Evolutionary conservation across 2,888 invertebrate genomes (phyloP), one percentile per base, ranked within the genome.

Genomic region (Harpalus rubripes): DNA sequence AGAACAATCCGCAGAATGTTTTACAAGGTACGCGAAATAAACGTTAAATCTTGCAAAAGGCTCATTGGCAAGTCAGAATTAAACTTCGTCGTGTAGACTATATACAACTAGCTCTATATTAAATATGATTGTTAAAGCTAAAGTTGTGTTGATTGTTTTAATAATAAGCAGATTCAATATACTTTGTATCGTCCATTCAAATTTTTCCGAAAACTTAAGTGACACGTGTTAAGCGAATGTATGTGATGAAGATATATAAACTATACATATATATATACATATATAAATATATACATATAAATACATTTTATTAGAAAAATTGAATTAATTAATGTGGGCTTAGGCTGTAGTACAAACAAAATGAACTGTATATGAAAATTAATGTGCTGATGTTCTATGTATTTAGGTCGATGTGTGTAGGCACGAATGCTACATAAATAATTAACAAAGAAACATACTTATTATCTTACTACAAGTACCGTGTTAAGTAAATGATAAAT

Each of bases 321-420:
- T 85, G 59, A 85, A 79, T 80, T 85, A 85, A 85, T 85, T 80
- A 79, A 85, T 85, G 85, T 85, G 85, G 74, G 85, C 85, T 85
- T 85, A 85, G 85, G 72, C 80, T 61, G 85, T 85, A 85, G 85
- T 85, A 85, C 85, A 83, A 65, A 82, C 72, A 83, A 84, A 84
- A 72, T 85, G 85, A 85, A 85, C 85, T 85, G 85, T 85, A 85
- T 85, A 85, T 85, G 85, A 85, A 85, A 84, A 85, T 85, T 85
- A 72, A 85, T 85, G 85, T 85, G 85, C 85, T 85, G 85, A 85
- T 85, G 85, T 85, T 85, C 79, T 80, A 85, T 85, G 85, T 85
- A 79, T 85, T 80, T 85, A 85, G 85, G 85, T 85, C 85, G 80
- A 68, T 85, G 85, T 76, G 83, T 85, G 72, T 85, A 85, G 85